Evolutionary conservation across 2,797 vertebrate genomes (phyloP), one percentile per base, ranked within the genome.

Genomic region (Streptopelia turtur): DNA sequence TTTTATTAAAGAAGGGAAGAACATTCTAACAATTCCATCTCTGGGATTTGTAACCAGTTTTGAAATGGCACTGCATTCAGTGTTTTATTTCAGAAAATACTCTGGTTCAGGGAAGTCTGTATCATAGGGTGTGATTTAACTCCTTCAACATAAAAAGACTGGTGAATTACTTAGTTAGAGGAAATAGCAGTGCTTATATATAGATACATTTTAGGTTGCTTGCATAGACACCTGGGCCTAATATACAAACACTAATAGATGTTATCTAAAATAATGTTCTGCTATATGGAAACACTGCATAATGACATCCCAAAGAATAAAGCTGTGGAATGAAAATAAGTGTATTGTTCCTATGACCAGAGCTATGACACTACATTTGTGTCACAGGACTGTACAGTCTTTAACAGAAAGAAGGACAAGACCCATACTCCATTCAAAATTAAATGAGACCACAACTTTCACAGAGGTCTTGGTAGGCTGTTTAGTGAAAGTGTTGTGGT

Each of bases 1-100:
- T 89, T 96, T 97, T 91, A 91, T 86, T 93, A 28, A 65, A 64
- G 64, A 78, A 81, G 31, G 75, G 57, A 87, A 89, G 63, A 92
- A 85, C 89, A 93, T 59, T 82, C 60, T 68, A 83, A 85, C 72
- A 70, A 84, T 83, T 93, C 70, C n/a, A 84, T 86, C 59, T 53
- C 74, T 89, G 60, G 68, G 53, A 79, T 87, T 64, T 86, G 55
- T 28, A 93, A 65, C 27, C n/a, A 33, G 66, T 76, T 92, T n/a
- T 79, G 55, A 94, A 95, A 79, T 30, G 60, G 74, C 71, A 63
- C 11, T 60, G 89, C 27, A 90, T 15, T 5, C 50, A 70, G 52
- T 60, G 56, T 72, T 93, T 96, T 91, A 55, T 88, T 90, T 94
- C 18, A 83, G 55, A 33, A 90, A 79, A 65, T 69, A 45, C 25